These are phyloP conservation scores for Byasa hedistus DNA, from an alignment of 2,888 invertebrate species.

Conservation along the genomic window DNA sequence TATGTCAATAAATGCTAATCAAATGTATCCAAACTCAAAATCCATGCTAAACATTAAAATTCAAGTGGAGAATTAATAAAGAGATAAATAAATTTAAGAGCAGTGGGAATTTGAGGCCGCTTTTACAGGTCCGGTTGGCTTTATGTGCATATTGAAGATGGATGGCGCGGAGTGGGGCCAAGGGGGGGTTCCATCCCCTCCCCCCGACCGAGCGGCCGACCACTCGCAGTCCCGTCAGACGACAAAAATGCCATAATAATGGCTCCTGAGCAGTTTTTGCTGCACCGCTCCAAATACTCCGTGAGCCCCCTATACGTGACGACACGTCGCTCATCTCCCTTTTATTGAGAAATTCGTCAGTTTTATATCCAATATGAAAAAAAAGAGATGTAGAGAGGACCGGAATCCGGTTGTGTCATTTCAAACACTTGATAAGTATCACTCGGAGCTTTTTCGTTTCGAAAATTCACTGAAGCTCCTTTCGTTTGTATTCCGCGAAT, in stretches of 20 bases:
- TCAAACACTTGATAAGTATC: slow-evolving; percentile 81
- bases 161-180: slow-evolving; percentile 63
- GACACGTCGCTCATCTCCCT: slow-evolving; percentile 74
- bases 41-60: slow-evolving; percentile 67
- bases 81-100: slow-evolving; percentile 79
- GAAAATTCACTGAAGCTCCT: slow-evolving; percentile 70
- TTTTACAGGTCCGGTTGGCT: slow-evolving; percentile 76
- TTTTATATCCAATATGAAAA: slow-evolving; percentile 64
- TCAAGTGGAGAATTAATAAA: slow-evolving; percentile 77
- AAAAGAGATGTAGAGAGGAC: slow-evolving; percentile 63
- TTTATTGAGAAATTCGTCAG: slow-evolving; percentile 81
- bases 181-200: slow-evolving; percentile 42
- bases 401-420: slow-evolving; percentile 79
- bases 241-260: slow-evolving; percentile 81
- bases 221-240: slow-evolving; percentile 75
- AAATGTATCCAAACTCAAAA: slow-evolving; percentile 32
- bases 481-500: slow-evolving; percentile 72
- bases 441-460: slow-evolving; percentile 66
- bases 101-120: slow-evolving; percentile 76
- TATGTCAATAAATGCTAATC: slow-evolving; percentile 23
- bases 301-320: slow-evolving; percentile 71
- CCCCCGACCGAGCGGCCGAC: slow-evolving; percentile 51
- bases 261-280: slow-evolving; percentile 78
- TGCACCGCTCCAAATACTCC: slow-evolving; percentile 77
- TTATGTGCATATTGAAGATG: slow-evolving; percentile 80